phyloP scores from a whole-genome alignment of 1,140 invertebrate genomes.

The Protaetia brevitarsis region DNA sequence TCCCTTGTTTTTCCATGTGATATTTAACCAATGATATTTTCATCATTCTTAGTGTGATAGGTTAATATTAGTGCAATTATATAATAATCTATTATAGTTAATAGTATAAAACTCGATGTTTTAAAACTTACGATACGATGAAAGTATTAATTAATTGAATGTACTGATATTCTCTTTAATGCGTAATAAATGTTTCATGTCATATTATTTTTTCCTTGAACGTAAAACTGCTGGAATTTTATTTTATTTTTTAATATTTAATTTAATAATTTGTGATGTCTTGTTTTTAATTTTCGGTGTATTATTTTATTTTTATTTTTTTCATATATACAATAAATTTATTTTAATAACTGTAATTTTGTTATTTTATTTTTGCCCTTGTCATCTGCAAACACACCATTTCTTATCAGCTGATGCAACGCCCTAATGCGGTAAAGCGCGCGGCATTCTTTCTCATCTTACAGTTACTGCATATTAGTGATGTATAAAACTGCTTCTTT shows the following conservation, averaged over 20 bases:
- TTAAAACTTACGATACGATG: too few species aligned
- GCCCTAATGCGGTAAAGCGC: too few species aligned
- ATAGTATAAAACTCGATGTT: too few species aligned
- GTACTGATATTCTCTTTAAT: neutral
- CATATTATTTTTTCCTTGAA: neutral
- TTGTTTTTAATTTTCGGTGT: neutral
- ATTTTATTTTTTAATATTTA: neutral
- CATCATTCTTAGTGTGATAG: neutral
- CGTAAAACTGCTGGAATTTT: neutral
- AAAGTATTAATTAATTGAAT: neutral
- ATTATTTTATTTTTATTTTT: neutral
- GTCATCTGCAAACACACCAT: too few species aligned
- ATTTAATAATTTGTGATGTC: too few species aligned
- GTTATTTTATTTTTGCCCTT: neutral
- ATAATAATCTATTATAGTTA: neutral
- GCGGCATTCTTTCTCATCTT: too few species aligned
- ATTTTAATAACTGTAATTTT: neutral
- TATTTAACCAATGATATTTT: constrained; percentile 7
- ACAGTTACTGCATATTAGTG: too few species aligned
- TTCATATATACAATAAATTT: constrained; percentile 5
- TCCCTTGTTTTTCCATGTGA: neutral
- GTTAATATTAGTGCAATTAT: neutral
- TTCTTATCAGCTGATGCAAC: too few species aligned
- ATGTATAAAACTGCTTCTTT: too few species aligned
- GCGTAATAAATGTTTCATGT: neutral